Percentiles rank a stretch among this genome's conserved stretches.
Conservation (phyloP, 2,797 vertebrate species). For the Pangasius mekongensis region DNA sequence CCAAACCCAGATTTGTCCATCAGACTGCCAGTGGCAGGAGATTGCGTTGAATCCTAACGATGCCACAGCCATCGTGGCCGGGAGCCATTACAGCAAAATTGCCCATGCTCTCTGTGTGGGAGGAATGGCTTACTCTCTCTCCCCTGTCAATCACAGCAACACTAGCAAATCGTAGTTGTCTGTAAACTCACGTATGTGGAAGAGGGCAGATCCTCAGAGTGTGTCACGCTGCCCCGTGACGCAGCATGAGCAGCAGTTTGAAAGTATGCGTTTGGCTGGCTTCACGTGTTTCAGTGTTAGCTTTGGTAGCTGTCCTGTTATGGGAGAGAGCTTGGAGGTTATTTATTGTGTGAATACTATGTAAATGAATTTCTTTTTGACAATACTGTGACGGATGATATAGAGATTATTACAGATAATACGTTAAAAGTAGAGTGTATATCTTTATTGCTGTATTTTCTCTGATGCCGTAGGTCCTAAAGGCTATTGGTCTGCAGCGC, state of each 20-base stretch:
- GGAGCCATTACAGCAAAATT: background rate
- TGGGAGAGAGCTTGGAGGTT: background rate
- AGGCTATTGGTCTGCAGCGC: conserved; percentile 95
- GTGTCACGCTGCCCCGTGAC: no score
- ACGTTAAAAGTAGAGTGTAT: background rate
- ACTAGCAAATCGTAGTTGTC: no score
- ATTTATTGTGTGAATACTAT: background rate
- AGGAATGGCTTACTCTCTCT: no score
- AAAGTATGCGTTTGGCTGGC: no score
- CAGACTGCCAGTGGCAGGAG: background rate
- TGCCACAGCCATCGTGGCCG: background rate
- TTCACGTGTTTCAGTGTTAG: background rate
- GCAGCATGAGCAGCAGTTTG: background rate
- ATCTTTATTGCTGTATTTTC: background rate
- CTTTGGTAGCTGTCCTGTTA: background rate
- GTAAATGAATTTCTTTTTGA: background rate
- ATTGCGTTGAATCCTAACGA: background rate
- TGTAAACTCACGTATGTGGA: background rate
- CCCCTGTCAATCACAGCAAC: background rate
- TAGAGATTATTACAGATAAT: background rate
- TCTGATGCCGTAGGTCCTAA: conserved; percentile 82
- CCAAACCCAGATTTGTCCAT: no score
- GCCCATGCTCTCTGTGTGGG: no score
- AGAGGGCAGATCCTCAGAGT: background rate
- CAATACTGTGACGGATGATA: background rate